Evolutionary conservation across 2,888 invertebrate species (phyloP), one percentile per base, ranked within the genome.

Genomic region (Andrena praecox): DNA sequence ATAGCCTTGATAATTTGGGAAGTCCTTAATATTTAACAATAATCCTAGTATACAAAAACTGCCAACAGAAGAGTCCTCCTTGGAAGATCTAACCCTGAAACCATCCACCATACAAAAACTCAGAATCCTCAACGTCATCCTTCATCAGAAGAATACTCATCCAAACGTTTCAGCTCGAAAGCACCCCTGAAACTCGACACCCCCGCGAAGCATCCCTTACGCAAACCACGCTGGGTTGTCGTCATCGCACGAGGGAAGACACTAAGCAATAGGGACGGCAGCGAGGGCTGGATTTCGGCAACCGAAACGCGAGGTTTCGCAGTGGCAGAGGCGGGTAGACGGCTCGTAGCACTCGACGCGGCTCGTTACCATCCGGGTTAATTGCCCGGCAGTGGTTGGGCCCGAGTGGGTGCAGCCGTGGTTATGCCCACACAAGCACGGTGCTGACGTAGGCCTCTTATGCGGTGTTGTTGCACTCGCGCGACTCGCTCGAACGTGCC

Each of bases 341-440:
- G 87, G 81, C 78, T 56, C 56, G 56, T 27, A 56, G 80, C 66
- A 64, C 71, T 82, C 87, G 92, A 89, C 89, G 89, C 90, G 92
- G 90, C 90, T 91, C 89, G 92, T 92, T 92, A 92, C 90, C 91
- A 92, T 92, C 91, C 90, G 90, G 92, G 91, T 92, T 91, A 92
- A 92, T 91, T 92, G 91, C 88, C 86, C 85, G 87, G 88, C 88
- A 85, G 81, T 72, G 85, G 85, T 86, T 85, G 88, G 86, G 82
- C 87, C 82, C 86, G 86, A 84, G 88, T 86, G 86, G 76, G 82
- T 84, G 81, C 85, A 82, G 88, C 68, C 75, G 76, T 86, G 74
- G 80, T 86, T 88, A 80, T 80, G 79, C 86, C 80, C 84, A 77
- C 84, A 82, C 84, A 67, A 64, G 56, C 77, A 54, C 71, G 77